Evolutionary conservation across 1,140 invertebrate species (phyloP).

Genomic region (Cotesia chilonis): DNA sequence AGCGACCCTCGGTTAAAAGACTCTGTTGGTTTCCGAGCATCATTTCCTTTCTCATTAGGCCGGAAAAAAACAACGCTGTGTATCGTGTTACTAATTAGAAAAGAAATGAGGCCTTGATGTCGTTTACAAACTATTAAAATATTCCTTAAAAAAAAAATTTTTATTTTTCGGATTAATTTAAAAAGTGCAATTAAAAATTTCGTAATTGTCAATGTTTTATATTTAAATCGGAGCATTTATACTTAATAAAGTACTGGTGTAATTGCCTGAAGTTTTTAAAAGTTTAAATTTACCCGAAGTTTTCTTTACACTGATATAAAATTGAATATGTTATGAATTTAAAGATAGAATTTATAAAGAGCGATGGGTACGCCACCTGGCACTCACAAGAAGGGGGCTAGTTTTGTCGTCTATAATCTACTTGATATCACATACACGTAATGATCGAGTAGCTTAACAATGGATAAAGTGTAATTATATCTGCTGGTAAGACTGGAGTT

Average conservation of each 20-base stretch:
- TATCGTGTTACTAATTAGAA: slow-evolving; percentile 61
- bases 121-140: slow-evolving; percentile 29
- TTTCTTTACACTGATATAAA: no score
- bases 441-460: slow-evolving; percentile 14
- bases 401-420: background rate
- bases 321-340: no score
- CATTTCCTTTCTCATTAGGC: slow-evolving; percentile 58
- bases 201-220: no score
- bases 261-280: no score
- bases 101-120: slow-evolving; percentile 49
- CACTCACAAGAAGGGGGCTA: no score
- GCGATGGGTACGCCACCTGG: background rate
- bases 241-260: no score
- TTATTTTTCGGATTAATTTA: no score
- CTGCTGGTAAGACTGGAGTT: background rate
- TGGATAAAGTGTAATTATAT: slow-evolving; percentile 34
- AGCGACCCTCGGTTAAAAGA: slow-evolving; percentile 9
- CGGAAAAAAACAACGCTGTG: slow-evolving; percentile 39
- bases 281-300: no score
- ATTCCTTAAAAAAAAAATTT: background rate
- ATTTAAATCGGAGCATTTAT: no score
- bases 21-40: slow-evolving; percentile 25
- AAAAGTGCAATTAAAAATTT: no score
- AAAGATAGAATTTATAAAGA: no score
- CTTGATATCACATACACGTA: slow-evolving; percentile 8